Evolutionary conservation across 35 echinoderm and acorn worm species (phyloP), one percentile per base, ranked within the genome.

Genomic region (Lytechinus pictus): DNA sequence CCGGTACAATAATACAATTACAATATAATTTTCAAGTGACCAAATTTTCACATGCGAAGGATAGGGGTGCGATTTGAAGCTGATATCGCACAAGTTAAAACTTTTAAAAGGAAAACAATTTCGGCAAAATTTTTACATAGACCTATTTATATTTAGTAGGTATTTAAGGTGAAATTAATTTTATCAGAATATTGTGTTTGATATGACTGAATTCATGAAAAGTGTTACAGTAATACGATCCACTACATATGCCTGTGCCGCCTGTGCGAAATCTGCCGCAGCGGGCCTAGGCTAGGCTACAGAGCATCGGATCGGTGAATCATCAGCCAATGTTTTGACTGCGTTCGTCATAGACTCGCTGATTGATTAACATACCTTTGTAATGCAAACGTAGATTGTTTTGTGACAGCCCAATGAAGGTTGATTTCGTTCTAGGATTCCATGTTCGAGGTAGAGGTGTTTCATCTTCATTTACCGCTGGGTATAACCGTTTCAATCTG

Each of bases 341-440:
- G 88, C 88, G 52, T 90, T 90, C 88, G 28, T 54, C 52, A 54
- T 79, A 24, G 33, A 79, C 66, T 79, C 9, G n/a, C 12, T 79
- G 66, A 79, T 79, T 79, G 66, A 79, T 79, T 79, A 44, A 54
- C 88, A 44, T 90, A 99, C 98, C 97, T 99, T 99, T 99, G 94
- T 99, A 99, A 95, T 99, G 97, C 86, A 99, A 94, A 96, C 98
- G 97, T 53, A 99, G 95, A 97, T 99, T 99, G 97, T 98, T 97
- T 92, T 99, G 98, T 9, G 97, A 96, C 58, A 99, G 86, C 86
- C 97, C 97, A 93, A 99, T 99, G 94, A 99, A 97, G 51, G 92
- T 97, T 56, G 97, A 96, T 98, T 99, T 99, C 27, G 95, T 94
- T 96, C 97, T 94, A 51, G 96, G 95, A 95, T 97, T 99, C 98